These are phyloP conservation scores for Calonectris borealis DNA, from an alignment of 2,113 vertebrate species.

Conservation along the genomic window DNA sequence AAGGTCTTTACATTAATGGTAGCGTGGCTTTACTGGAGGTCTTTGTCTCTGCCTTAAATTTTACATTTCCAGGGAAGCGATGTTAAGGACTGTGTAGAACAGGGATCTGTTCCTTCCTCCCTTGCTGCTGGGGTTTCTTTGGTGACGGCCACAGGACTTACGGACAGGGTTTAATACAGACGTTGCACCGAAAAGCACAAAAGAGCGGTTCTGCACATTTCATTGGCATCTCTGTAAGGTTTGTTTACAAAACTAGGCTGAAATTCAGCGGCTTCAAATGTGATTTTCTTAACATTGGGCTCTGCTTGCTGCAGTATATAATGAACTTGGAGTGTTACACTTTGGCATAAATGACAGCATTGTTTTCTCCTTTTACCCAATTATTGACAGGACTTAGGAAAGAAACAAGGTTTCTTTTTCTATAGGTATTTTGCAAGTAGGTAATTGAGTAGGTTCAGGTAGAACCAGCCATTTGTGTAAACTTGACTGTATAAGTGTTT, in stretches of 20 bases:
- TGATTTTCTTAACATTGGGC: background rate
- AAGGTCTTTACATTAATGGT: background rate
- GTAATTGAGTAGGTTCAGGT: background rate
- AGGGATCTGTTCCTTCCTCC: background rate
- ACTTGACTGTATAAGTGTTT: background rate
- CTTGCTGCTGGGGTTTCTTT: background rate
- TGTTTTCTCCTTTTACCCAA: background rate
- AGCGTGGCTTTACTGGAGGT: background rate
- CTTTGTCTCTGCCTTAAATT: background rate
- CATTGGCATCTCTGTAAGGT: background rate
- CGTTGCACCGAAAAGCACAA: rapidly evolving
- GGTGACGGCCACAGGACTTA: background rate
- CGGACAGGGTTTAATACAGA: background rate
- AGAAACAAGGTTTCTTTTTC: background rate
- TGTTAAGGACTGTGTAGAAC: background rate
- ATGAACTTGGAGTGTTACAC: background rate
- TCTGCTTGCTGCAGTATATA: background rate
- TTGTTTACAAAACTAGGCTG: background rate
- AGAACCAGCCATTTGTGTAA: background rate
- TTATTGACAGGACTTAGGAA: background rate
- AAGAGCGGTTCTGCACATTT: background rate
- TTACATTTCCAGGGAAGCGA: background rate
- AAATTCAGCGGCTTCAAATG: background rate
- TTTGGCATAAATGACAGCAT: background rate
- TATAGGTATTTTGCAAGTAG: background rate